Evolutionary conservation across 2,113 vertebrate species (phyloP).

Genomic region (Menura novaehollandiae): DNA sequence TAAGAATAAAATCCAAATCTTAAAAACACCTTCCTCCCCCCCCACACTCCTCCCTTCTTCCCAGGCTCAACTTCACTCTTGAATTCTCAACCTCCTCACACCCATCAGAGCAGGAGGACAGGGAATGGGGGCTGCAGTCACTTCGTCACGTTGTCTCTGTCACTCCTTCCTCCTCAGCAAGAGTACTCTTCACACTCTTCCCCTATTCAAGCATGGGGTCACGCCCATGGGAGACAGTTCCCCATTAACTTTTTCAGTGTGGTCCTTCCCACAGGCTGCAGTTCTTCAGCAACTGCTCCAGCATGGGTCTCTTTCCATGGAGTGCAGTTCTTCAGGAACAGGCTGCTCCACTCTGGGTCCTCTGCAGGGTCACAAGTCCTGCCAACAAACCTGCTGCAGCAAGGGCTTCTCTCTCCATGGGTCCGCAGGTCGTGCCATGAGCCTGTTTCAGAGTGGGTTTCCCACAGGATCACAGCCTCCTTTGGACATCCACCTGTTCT

Average conservation of each 20-base stretch:
- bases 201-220: rapidly evolving
- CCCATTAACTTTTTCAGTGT: neutral
- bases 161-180: neutral
- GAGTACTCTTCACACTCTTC: neutral
- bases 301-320: neutral
- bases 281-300: neutral
- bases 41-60: neutral
- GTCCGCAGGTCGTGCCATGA: neutral
- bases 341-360: neutral
- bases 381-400: neutral
- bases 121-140: neutral
- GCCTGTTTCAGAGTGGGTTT: rapidly evolving
- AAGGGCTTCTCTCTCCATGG: rapidly evolving
- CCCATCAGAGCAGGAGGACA: rapidly evolving
- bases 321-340: neutral
- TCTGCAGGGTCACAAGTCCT: too few relatives aligned
- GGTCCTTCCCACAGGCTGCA: neutral
- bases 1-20: neutral
- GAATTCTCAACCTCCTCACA: neutral
- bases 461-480: neutral
- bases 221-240: neutral
- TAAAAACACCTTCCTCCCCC: neutral
- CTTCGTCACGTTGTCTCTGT: too few relatives aligned
- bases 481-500: neutral
- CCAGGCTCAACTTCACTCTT: rapidly evolving